Conservation (phyloP, 2,888 invertebrate species). For the Brachynemurus nebulosus region DNA sequence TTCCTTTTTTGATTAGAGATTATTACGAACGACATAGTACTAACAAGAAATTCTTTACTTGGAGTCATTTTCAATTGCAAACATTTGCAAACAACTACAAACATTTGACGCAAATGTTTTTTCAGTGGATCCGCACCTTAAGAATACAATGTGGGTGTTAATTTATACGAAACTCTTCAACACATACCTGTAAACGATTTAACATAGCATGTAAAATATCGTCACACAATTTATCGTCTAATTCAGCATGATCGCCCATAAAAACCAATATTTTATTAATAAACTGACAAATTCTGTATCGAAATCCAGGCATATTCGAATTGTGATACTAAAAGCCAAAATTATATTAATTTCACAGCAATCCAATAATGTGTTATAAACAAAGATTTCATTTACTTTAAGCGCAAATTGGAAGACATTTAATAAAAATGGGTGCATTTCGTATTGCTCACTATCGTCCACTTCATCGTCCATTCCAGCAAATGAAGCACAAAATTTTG, state of each 20-base stretch:
- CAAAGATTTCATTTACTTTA: too few relatives aligned
- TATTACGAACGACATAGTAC: too few relatives aligned
- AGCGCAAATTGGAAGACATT: conserved; percentile 24
- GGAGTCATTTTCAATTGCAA: too few relatives aligned
- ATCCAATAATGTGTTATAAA: too few relatives aligned
- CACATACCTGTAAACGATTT: conserved; percentile 38
- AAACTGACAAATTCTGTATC: conserved; percentile 65
- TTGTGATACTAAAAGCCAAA: conserved; percentile 29
- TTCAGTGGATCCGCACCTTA: too few relatives aligned
- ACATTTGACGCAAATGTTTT: too few relatives aligned
- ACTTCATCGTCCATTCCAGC: conserved; percentile 37
- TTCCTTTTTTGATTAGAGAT: too few relatives aligned
- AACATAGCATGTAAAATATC: conserved; percentile 55
- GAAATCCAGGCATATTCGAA: conserved; percentile 38
- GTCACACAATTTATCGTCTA: conserved; percentile 65
- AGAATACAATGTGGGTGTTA: too few relatives aligned
- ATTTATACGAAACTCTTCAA: too few relatives aligned
- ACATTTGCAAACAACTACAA: too few relatives aligned
- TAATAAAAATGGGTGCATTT: conserved; percentile 23
- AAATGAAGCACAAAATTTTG: conserved; percentile 51
- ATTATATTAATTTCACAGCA: conserved; percentile 6
- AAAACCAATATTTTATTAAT: conserved; percentile 59
- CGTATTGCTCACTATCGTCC: conserved; percentile 23
- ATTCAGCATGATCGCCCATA: conserved; percentile 58
- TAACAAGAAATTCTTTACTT: too few relatives aligned